Base-by-base conservation (phyloP, 2,113 vertebrate genomes). In the Sciurus niger region DNA sequence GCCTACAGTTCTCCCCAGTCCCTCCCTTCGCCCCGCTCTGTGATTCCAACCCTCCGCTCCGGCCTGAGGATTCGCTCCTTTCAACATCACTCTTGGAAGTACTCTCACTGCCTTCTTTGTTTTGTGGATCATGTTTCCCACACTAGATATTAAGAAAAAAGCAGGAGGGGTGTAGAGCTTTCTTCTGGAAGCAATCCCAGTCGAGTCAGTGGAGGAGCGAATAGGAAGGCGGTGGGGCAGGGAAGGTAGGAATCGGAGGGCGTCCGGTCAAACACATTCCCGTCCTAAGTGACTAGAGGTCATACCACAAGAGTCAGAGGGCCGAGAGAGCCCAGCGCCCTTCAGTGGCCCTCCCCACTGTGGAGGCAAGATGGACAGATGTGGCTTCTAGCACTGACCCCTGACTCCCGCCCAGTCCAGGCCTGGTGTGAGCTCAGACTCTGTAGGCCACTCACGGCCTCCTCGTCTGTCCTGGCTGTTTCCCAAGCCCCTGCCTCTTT, bases 381-480 rank as follows among this genome's bases (percentile, higher is more conserved):
- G 8, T 68, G 28, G 25, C 77, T 82, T 68, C 20, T 4, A 18
- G 55, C 20, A 2, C 37, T 0, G 6, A 28, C 13, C 68, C 20
- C 11, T 7, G 3, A 7, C 37, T 22, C 24, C 28, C 13, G 4
- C 51, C 34, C 4, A 13, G 7, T 1, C 34, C 43, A 0, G 4
- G n/a, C 25, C 11, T 0, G 5, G 3, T 2, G 7, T 0, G 3
- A 85, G 17, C 7, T 3, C 79, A n/a, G 46, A 48, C 3, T 3
- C 2, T 10, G 51, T 1, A 28, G 53, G 18, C 4, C 4, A 11
- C 7, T 6, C 4, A 2, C 0, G 0, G n/a, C 9, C 4, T 34
- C 65, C 34, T 70, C 17, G 0, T 32, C 37, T 16, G 2, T 4
- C 12, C 73, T 8, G 48, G 65, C 55, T 68, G n/a, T 12, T 6